Evolutionary conservation across 1,140 invertebrate species (phyloP).

Genomic region (Aphelinus atriplicis): DNA sequence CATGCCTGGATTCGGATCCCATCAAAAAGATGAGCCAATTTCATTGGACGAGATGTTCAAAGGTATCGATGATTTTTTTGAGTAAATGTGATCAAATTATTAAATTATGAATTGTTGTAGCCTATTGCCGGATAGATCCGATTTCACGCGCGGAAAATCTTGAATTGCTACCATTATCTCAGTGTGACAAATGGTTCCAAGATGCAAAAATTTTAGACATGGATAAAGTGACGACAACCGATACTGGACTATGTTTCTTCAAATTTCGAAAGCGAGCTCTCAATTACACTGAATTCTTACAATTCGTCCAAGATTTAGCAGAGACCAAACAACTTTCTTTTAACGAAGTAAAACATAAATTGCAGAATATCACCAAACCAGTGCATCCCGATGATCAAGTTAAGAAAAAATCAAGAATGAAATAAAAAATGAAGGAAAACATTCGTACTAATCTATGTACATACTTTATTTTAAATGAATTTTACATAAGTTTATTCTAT

Average conservation of each 20-base stretch:
- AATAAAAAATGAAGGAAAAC: slow-evolving; percentile 1
- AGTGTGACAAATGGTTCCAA: slow-evolving; percentile 75
- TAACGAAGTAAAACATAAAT: slow-evolving; percentile 45
- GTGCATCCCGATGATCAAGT: slow-evolving; percentile 24
- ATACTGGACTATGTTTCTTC: slow-evolving; percentile 71
- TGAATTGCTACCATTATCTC: slow-evolving; percentile 62
- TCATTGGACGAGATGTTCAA: slow-evolving; percentile 51
- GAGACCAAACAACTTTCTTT: slow-evolving; percentile 43
- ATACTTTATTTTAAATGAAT: slow-evolving; percentile 46
- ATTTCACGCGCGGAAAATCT: slow-evolving; percentile 40
- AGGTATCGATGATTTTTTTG: slow-evolving; percentile 38
- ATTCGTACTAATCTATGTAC: slow-evolving; percentile 38
- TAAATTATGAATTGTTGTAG: slow-evolving; percentile 26
- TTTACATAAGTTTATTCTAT: slow-evolving; percentile 12
- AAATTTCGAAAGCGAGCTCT: slow-evolving; percentile 68
- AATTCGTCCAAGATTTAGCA: slow-evolving; percentile 47
- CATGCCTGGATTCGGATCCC: background rate
- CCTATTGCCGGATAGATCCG: slow-evolving; percentile 51
- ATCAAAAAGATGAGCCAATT: slow-evolving; percentile 22
- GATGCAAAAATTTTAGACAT: slow-evolving; percentile 73
- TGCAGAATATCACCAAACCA: slow-evolving; percentile 47
- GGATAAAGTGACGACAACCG: slow-evolving; percentile 70
- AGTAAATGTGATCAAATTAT: background rate
- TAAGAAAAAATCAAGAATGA: slow-evolving; percentile 23
- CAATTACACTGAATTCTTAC: slow-evolving; percentile 47